Evolutionary conservation across 2,113 vertebrate species (phyloP).

Genomic region (Cyanoderma ruficeps): DNA sequence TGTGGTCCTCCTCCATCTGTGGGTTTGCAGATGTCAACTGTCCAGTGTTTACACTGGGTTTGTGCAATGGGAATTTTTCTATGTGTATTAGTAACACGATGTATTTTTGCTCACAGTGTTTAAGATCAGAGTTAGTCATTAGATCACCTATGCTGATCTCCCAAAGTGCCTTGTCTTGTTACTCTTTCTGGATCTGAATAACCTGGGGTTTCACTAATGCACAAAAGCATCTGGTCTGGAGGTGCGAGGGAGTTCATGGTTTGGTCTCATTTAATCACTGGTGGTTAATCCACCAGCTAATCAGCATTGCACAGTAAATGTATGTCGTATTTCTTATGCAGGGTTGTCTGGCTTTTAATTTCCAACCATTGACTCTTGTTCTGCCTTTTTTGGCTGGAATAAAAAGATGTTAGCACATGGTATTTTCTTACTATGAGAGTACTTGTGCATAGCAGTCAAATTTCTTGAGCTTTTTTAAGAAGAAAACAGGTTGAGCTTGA

Average conservation of each 20-base stretch:
- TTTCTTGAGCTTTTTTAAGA: constrained; percentile 57
- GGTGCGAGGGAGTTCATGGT: neutral
- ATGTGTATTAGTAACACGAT: neutral
- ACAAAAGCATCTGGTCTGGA: neutral
- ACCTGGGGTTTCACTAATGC: neutral
- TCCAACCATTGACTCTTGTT: constrained; percentile 46
- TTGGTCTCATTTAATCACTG: constrained; percentile 5
- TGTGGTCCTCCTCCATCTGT: neutral
- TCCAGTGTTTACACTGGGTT: neutral
- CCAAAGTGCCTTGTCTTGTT: neutral
- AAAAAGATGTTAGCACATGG: neutral
- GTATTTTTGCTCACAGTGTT: neutral
- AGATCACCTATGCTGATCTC: neutral
- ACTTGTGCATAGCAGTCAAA: constrained; percentile 62
- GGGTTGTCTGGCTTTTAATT: constrained; percentile 59
- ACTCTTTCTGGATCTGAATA: neutral
- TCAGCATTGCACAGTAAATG: constrained; percentile 38
- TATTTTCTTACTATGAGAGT: constrained; percentile 48
- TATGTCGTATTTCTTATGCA: neutral
- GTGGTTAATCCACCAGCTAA: neutral
- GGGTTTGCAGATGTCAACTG: neutral
- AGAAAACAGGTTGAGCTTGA: constrained; percentile 65
- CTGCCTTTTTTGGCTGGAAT: constrained; percentile 46
- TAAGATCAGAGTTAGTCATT: neutral
- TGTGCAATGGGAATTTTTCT: constrained; percentile 20